phyloP scores from a whole-genome alignment of 2,888 invertebrate genomes.

The Habroteleia sp. region DNA sequence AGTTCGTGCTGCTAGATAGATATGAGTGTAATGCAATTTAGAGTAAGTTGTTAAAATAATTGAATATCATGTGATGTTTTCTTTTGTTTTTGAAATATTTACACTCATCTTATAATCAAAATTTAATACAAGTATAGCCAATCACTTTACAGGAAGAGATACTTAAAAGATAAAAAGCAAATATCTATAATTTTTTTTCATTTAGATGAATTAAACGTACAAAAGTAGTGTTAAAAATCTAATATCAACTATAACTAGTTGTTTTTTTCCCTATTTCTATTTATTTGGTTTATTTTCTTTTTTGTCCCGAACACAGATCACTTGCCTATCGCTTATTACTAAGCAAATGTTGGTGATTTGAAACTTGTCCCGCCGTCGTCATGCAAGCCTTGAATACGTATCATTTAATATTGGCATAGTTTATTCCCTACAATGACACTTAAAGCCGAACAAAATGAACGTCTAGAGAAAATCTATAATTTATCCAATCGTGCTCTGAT shows the following conservation, averaged over 20 bases:
- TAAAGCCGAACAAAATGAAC: slow-evolving; percentile 16
- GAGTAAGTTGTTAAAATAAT: too few relatives aligned
- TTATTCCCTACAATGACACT: slow-evolving; percentile 26
- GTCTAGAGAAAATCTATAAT: slow-evolving; percentile 49
- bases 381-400: slow-evolving; percentile 1
- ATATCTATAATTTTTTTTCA: too few relatives aligned
- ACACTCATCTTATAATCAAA: slow-evolving; percentile 11
- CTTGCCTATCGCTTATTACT: slow-evolving; percentile 9
- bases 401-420: slow-evolving; percentile 20
- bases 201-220: too few relatives aligned
- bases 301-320: too few relatives aligned
- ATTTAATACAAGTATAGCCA: neutral
- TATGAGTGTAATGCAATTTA: too few relatives aligned
- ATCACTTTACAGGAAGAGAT: neutral
- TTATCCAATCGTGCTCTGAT: slow-evolving; percentile 26
- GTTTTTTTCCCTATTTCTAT: neutral
- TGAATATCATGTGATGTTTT: slow-evolving; percentile 1
- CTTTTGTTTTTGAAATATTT: slow-evolving; percentile 5
- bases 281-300: neutral
- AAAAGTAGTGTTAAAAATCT: too few relatives aligned
- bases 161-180: too few relatives aligned
- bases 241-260: too few relatives aligned
- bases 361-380: neutral
- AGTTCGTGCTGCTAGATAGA: too few relatives aligned
- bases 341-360: slow-evolving; percentile 20